phyloP scores from a whole-genome alignment of 37 sponge, comb jelly and placozoan genomes.

The Hexactinellida sp. region DNA sequence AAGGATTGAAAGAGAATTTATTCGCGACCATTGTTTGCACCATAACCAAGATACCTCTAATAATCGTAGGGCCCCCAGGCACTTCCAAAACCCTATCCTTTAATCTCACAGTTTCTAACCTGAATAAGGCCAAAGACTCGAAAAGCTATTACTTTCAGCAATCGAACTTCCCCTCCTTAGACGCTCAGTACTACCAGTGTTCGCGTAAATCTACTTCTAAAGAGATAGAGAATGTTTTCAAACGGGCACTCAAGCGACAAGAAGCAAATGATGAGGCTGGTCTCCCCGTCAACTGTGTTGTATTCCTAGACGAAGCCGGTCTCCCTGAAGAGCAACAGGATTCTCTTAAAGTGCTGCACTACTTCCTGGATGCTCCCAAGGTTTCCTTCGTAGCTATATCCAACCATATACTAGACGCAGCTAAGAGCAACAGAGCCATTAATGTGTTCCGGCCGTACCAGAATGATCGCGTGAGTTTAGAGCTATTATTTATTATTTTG shows the following conservation, averaged over 20 bases:
- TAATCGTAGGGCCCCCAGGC: conserved; percentile 83
- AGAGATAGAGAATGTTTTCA: conserved; percentile 76
- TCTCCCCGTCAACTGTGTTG: conserved; percentile 61
- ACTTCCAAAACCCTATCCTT: conserved; percentile 85
- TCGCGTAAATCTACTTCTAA: conserved; percentile 70
- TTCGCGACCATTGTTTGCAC: conserved; percentile 72
- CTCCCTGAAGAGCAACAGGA: conserved; percentile 75
- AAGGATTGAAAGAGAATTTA: conserved; percentile 74
- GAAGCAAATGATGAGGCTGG: background rate
- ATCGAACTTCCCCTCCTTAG: conserved; percentile 45
- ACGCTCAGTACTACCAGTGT: conserved; percentile 78
- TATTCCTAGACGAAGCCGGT: conserved; percentile 95
- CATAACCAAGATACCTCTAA: conserved; percentile 58
- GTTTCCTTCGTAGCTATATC: conserved; percentile 87
- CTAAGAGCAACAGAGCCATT: conserved; percentile 80
- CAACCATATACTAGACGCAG: conserved; percentile 82
- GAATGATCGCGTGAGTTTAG: background rate
- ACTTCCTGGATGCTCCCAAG: conserved; percentile 63
- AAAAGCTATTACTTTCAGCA: conserved; percentile 15
- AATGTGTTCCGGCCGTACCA: conserved; percentile 61
- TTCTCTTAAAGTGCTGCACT: conserved; percentile 79
- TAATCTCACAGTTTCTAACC: conserved; percentile 58
- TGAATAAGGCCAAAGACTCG: conserved; percentile 60
- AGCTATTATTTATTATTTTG: too few relatives aligned
- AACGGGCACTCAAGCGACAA: conserved; percentile 67